Evolutionary conservation across 2,113 vertebrate genomes (phyloP), one percentile per base, ranked within the genome.

Genomic region (Periophthalmus modestus): DNA sequence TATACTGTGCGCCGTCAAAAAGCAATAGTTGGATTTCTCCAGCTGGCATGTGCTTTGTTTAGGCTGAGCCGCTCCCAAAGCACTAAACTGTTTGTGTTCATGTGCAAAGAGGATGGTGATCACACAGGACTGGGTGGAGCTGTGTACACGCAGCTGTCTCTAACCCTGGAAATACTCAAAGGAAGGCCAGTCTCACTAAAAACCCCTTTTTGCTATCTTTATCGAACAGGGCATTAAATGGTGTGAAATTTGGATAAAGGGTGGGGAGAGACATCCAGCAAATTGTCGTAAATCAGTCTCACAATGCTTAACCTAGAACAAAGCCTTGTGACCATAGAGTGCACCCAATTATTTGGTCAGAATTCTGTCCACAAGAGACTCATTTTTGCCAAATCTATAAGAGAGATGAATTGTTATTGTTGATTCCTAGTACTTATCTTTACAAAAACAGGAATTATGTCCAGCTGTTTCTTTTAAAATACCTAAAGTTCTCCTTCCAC

Each of bases 61-160:
- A 66, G 50, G 57, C 63, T 61, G 59, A 23, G 48, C 69, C 63
- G 46, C 33, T 74, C 77, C 68, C 80, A 57, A 59, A 47, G 68
- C 57, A 28, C 62, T 67, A 46, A 82, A 69, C 52, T 71, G 78
- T 79, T 80, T 85, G 72, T 80, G 52, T 79, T 73, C 68, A 61
- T 80, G 68, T 80, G 57, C 65, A 24, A 74, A 70, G 39, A 74
- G 69, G 59, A 78, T 5, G 43, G 18, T 59, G 39, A 82, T 66
- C 55, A 34, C 78, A 74, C 47, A 68, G 23, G 71, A 78, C 33
- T 72, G 65, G 68, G 75, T 78, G 63, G 28, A 71, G 58, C 77
- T 78, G 75, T 84, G 75, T 75, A 67, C 75, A 81, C 67, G 50
- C 67, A 74, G 72, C 68, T 80, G 74, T 69, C 68, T 80, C 75